Evolutionary conservation across 2,888 invertebrate species (phyloP), one percentile per base, ranked within the genome.

Genomic region (Epinotia demarniana): DNA sequence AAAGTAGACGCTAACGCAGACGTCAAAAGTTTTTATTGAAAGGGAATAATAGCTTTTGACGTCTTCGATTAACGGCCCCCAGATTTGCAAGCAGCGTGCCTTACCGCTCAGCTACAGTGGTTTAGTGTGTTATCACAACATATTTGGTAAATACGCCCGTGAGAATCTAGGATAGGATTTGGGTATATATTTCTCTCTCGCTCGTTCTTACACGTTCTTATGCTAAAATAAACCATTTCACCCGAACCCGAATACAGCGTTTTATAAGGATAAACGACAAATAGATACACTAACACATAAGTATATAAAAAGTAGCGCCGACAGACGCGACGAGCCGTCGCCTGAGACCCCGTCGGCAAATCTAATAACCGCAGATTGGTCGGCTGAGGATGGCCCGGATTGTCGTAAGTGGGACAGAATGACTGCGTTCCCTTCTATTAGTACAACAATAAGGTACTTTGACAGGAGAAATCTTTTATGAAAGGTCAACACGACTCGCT

Each of bases 351-450:
- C 60, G 27, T n/a, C 60, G 62, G 33, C n/a, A 62, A 62, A 62
- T 62, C 62, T 62, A 62, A 39, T 62, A 62, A 62, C 39, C 39
- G n/a, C 61, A 61, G 61, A 61, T 61, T 61, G 61, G 9, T 27
- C 33, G 39, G 2, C 33, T 39, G 1, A 3, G 39, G n/a, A 61
- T n/a, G 33, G 61, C 11, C 39, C 39, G 61, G 61, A 39, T 61
- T 39, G 62, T 39, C 61, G 33, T n/a, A 61, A 62, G 62, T 43
- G 39, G 62, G 18, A n/a, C 62, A 39, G 39, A 62, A 62, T 39
- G 39, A 62, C 62, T 39, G 39, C 62, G 39, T 39, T 39, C 39
- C 39, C n/a, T 62, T 18, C 11, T 19, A 57, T 12, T 53, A n/a
- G 53, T 53, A 8, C 53, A n/a, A 53, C 53, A 53, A 53, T n/a